Evolutionary conservation across 2,797 vertebrate genomes (phyloP), one percentile per base, ranked within the genome.

Genomic region (Orestias chungarensis): DNA sequence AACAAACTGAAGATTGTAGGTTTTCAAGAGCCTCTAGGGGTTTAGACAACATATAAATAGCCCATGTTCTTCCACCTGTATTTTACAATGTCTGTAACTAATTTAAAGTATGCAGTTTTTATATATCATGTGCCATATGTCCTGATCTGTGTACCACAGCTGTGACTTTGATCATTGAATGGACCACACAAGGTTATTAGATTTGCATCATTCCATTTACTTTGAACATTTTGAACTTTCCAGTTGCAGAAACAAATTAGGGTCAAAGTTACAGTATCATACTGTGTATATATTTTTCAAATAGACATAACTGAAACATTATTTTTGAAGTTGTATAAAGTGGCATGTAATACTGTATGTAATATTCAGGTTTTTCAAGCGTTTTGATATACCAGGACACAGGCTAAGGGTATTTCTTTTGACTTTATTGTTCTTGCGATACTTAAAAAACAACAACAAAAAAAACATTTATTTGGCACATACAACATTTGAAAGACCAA

Each of bases 51-150:
- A 79, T 74, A 80, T 83, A 64, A 82, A 69, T 35, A 79, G 71
- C 71, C 68, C 73, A 76, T 77, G 80, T 83, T 78, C 71, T 73
- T 49, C 71, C 80, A 44, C 31, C 79, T 83, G 79, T 80, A 82
- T 86, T 86, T 82, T 79, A 80, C 73, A 73, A 47, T 33, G 47
- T 80, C 66, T 80, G 75, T 65, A 70, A 65, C 59, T 76, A 74
- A 64, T 79, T 86, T 54, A 75, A 71, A 78, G 66, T 42, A 72
- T 72, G 74, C 20, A 20, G 31, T 78, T 87, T 77, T 82, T 74
- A 81, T 75, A 82, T 79, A 68, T 70, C 73, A 68, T 20, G 25
- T 66, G 72, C 80, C 86, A 81, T 87, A 87, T 87, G 83, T 84
- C 78, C 69, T 74, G 73, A 74, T 85, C 66, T 82, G 68, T 71